Conservation (phyloP, 1,140 invertebrate genomes). For the Riptortus pedestris region DNA sequence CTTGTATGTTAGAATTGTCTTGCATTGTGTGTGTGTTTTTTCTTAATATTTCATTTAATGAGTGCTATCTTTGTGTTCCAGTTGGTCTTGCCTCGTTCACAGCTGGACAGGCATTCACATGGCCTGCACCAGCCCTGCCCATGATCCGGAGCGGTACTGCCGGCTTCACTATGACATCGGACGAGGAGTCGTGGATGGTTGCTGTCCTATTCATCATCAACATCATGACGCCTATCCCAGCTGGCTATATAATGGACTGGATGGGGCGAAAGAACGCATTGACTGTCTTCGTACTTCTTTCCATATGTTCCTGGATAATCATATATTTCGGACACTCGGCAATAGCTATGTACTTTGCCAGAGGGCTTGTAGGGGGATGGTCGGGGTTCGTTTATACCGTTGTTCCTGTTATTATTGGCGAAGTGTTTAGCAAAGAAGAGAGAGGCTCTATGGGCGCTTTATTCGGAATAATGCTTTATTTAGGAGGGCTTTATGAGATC, state of each 20-base stretch:
- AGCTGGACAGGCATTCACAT: constrained; percentile 8
- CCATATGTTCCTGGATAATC: constrained; percentile 41
- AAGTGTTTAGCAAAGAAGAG: constrained; percentile 37
- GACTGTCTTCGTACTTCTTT: constrained; percentile 51
- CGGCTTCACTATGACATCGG: constrained; percentile 5
- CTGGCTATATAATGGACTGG: constrained; percentile 49
- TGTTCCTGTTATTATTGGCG: constrained; percentile 51
- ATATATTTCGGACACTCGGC: constrained; percentile 35
- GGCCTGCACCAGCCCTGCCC: constrained; percentile 21
- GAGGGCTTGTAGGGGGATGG: constrained; percentile 45
- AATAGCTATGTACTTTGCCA: constrained; percentile 20
- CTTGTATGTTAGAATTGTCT: neutral
- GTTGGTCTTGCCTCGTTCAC: constrained; percentile 4
- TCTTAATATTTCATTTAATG: neutral
- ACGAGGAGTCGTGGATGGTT: constrained; percentile 23
- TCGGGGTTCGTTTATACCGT: constrained; percentile 63
- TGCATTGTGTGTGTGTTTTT: neutral
- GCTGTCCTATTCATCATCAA: constrained; percentile 26
- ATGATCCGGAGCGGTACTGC: constrained; percentile 16
- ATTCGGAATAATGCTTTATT: constrained; percentile 60
- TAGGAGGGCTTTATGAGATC: constrained; percentile 67
- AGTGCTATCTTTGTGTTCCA: neutral
- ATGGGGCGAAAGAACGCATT: constrained; percentile 59
- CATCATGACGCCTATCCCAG: constrained; percentile 31
- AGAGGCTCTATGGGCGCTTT: constrained; percentile 51